Evolutionary conservation across 1,140 invertebrate genomes (phyloP).

Genomic region (Mamestra configurata): DNA sequence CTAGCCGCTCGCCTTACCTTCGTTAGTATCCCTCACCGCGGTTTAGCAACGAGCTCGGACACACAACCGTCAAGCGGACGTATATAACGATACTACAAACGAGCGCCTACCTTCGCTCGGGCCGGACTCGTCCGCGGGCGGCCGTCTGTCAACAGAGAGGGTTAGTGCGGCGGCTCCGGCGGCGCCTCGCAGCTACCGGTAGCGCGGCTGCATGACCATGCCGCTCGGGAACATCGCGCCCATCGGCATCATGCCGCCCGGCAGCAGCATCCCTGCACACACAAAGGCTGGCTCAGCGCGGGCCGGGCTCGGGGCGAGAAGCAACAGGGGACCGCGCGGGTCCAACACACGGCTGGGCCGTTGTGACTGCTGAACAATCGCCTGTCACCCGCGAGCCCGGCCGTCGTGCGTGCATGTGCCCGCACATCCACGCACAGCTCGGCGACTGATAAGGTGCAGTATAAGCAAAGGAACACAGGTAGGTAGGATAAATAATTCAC

Average conservation of each 20-base stretch:
- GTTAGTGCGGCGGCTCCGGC: not conserved
- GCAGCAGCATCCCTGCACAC: slow-evolving; percentile 84
- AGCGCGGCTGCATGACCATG: slow-evolving; percentile 81
- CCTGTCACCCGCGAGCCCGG: slow-evolving; percentile 66
- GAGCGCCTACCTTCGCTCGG: slow-evolving; percentile 68
- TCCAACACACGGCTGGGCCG: slow-evolving; percentile 77
- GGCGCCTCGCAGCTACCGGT: slow-evolving; percentile 66
- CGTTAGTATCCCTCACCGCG: slow-evolving; percentile 67
- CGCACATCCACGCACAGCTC: slow-evolving; percentile 18
- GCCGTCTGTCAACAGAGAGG: slow-evolving; percentile 9
- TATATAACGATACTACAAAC: slow-evolving; percentile 48
- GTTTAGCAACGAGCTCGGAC: slow-evolving; percentile 60
- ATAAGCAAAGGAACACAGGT: slow-evolving; percentile 84
- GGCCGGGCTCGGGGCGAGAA: slow-evolving; percentile 53
- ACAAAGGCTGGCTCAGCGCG: slow-evolving; percentile 54
- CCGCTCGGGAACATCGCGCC: slow-evolving; percentile 80
- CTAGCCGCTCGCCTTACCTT: slow-evolving; percentile 61
- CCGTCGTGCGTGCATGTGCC: not conserved
- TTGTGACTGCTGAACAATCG: slow-evolving; percentile 79
- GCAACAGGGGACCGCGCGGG: slow-evolving; percentile 67
- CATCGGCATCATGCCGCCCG: slow-evolving; percentile 80
- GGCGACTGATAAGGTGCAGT: slow-evolving; percentile 70
- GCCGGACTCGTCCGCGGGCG: slow-evolving; percentile 9
- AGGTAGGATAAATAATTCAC: slow-evolving; percentile 83
- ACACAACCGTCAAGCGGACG: slow-evolving; percentile 67